A percentile compares a stretch with the other conserved stretches of the same genome.
Evolutionary conservation across 2,797 vertebrate genomes (phyloP).

Genomic region (Tapirus indicus): DNA sequence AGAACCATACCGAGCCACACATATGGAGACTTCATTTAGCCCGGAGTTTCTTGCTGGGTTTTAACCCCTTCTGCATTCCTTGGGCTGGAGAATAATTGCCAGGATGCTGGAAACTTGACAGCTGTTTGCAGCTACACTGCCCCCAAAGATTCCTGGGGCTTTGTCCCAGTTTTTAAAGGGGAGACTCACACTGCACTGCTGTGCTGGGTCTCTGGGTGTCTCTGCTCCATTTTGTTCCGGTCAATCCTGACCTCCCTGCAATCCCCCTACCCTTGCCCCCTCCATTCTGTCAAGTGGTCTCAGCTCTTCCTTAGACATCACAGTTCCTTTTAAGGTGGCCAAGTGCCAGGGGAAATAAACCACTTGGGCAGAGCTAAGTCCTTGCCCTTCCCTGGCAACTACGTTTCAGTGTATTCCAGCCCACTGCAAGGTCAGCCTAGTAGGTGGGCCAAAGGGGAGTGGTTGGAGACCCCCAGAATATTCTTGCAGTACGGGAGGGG

Average conservation of each 20-base stretch:
- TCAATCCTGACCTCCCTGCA: not conserved
- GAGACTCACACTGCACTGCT: not conserved
- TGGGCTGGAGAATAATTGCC: conserved; percentile 16
- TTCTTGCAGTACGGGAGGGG: not conserved
- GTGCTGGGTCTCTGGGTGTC: not conserved
- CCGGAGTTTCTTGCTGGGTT: conserved; percentile 64
- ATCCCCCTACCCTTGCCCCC: not conserved
- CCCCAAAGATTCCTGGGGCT: not conserved
- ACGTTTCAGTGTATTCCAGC: not conserved
- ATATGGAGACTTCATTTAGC: conserved; percentile 80
- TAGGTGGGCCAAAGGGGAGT: not conserved
- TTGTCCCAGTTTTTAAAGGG: not conserved
- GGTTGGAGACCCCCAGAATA: not conserved
- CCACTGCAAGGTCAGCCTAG: not conserved
- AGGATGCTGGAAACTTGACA: not conserved
- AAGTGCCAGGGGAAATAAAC: not conserved
- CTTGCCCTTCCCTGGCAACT: not conserved
- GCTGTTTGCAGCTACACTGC: not conserved
- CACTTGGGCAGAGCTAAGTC: not conserved
- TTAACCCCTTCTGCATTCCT: conserved; percentile 71
- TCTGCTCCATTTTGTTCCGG: not conserved
- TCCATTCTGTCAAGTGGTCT: not conserved
- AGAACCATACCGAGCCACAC: conserved; percentile 65
- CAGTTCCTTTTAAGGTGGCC: not conserved
- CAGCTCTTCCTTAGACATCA: not conserved